These are phyloP conservation scores for Melipona beecheii DNA, from an alignment of 2,888 invertebrate species.

Conservation along the genomic window DNA sequence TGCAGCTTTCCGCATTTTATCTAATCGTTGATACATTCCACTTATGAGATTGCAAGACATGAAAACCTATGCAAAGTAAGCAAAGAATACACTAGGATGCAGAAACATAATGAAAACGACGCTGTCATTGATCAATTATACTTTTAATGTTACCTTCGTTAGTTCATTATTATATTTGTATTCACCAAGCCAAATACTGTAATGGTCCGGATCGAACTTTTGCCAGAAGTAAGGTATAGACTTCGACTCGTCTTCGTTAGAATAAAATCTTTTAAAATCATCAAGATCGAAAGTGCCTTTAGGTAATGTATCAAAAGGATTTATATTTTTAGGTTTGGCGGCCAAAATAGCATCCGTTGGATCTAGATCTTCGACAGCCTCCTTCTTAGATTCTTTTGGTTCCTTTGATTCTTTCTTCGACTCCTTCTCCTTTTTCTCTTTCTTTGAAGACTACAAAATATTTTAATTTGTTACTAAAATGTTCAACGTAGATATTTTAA, in stretches of 20 bases:
- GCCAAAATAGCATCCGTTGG: conserved; percentile 89
- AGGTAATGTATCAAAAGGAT: conserved; percentile 96
- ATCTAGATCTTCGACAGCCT: conserved; percentile 87
- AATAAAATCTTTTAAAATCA: conserved; percentile 98
- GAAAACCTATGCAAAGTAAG: conserved; percentile 86
- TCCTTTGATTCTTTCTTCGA: conserved; percentile 83
- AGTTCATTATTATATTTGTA: conserved; percentile 98
- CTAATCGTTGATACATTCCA: conserved; percentile 99
- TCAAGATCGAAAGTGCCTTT: conserved; percentile 97
- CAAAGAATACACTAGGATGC: background rate
- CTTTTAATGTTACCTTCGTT: conserved; percentile 85
- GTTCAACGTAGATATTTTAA: background rate
- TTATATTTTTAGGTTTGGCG: conserved; percentile 92
- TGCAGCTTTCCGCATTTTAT: conserved; percentile 98
- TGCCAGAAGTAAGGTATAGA: conserved; percentile 99
- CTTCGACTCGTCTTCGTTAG: conserved; percentile 96
- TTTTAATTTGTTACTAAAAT: background rate
- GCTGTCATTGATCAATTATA: background rate
- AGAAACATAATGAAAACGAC: background rate
- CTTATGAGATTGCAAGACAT: conserved; percentile 99
- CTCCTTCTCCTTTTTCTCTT: conserved; percentile 80
- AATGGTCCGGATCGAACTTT: conserved; percentile 97
- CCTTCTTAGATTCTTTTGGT: conserved; percentile 82
- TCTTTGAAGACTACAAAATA: conserved; percentile 74
- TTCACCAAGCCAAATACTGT: conserved; percentile 98